These are phyloP conservation scores for Pogonocichla stellata DNA, from an alignment of 2,113 vertebrate species.

Conservation along the genomic window DNA sequence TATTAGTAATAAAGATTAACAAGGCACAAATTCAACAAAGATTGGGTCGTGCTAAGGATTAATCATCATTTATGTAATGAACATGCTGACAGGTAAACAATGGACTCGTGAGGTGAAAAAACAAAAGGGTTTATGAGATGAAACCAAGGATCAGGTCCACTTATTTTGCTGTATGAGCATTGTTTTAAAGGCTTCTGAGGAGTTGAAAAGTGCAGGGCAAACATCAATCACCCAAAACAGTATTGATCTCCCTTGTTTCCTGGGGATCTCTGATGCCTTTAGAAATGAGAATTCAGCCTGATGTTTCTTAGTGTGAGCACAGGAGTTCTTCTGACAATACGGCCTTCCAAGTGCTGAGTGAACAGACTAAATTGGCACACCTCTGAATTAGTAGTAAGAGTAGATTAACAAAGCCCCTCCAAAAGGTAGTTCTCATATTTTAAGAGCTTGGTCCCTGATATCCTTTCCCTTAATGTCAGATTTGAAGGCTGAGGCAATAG, in stretches of 20 bases:
- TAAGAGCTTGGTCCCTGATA: not conserved
- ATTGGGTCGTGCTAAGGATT: not conserved
- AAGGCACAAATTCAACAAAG: not conserved
- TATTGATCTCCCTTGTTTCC: not conserved
- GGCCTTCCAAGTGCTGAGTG: not conserved
- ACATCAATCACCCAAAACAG: not conserved
- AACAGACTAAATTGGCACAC: not conserved
- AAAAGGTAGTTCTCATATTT: not conserved
- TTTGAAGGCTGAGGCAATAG: not conserved
- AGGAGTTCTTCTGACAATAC: not conserved
- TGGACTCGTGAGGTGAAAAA: slow-evolving; percentile 9
- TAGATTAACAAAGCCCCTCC: not conserved
- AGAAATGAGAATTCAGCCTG: not conserved
- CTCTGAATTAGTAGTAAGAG: not conserved
- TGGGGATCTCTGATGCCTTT: not conserved
- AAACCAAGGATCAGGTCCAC: not conserved
- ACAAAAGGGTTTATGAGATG: not conserved
- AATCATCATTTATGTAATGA: not conserved
- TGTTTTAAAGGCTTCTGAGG: slow-evolving; percentile 12
- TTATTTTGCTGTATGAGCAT: not conserved
- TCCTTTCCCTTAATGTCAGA: not conserved
- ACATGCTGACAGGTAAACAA: slow-evolving; percentile 19
- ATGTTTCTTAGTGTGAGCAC: not conserved
- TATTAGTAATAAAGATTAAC: slow-evolving; percentile 11
- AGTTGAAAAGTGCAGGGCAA: not conserved